Base-by-base conservation (phyloP, 2,888 invertebrate species). In the Leptinotarsa haldemani region DNA sequence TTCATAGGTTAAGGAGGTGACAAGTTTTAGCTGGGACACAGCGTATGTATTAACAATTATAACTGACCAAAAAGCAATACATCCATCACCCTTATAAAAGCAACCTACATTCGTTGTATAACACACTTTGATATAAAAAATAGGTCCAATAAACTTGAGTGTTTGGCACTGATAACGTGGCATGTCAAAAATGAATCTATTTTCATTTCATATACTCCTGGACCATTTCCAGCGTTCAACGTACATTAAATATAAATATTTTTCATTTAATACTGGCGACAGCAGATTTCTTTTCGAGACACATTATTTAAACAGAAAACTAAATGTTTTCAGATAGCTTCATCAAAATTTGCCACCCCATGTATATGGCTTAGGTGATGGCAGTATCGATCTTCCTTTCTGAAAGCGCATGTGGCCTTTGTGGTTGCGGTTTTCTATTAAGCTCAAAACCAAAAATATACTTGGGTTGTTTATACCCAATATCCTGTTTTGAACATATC, bases 131-230 rank as follows among this genome's bases (percentile, higher is more conserved):
- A 22, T 56, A 56, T 56, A 20, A 56, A 56, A 56, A 56, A 22
- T 22, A 56, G 56, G 56, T 56, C 56, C 56, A 56, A 56, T 56
- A 56, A 56, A 56, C 56, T 56, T 22, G 56, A 20, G 56, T 56
- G 56, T 56, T 56, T 56, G 56, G 56, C 56, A 56, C 56, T 56
- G 56, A 56, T 20, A 56, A 56, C 56, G 56, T 56, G 56, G 56
- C 56, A 22, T 56, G 20, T 56, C 56, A 56, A 56, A 56, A 25
- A 56, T 22, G 56, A 56, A 22, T 56, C 56, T 56, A 56, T 56
- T 56, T 56, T 22, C 56, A 56, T 56, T 22, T 15, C 56, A 56
- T 56, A 56, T 56, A 56, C 56, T 56, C 56, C 56, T 56, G 56
- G 56, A 56, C 22, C 22, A 22, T 22, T 56, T 56, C 56, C 56